Percentiles rank a stretch among this genome's conserved stretches.
Conservation (phyloP, 2,888 invertebrate genomes). For the Asteroscopus sphinx region DNA sequence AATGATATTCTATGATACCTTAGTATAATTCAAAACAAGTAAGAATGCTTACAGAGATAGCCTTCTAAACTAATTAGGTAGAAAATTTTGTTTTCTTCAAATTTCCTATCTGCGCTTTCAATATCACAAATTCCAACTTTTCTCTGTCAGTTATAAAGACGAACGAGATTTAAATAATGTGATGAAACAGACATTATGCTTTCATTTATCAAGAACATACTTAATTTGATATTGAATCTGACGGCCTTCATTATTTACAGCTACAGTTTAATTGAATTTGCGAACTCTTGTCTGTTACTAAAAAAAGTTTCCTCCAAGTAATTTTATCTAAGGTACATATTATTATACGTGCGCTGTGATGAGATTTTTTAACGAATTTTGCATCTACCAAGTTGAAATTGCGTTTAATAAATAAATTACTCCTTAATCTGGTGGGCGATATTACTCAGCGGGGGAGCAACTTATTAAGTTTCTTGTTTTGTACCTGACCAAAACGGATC, state of each 20-base stretch:
- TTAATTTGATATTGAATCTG: constrained; percentile 49
- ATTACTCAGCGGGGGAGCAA: constrained; percentile 66
- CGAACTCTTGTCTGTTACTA: constrained; percentile 32
- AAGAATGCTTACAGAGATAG: too few relatives aligned
- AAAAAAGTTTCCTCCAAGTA: constrained; percentile 18
- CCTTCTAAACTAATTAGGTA: too few relatives aligned
- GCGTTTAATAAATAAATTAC: constrained; percentile 63
- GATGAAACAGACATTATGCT: constrained; percentile 58
- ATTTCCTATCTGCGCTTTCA: too few relatives aligned
- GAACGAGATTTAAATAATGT: constrained; percentile 50
- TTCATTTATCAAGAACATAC: constrained; percentile 59
- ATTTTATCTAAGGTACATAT: constrained; percentile 20
- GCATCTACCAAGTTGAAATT: constrained; percentile 33
- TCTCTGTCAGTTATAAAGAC: constrained; percentile 34
- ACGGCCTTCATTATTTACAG: constrained; percentile 61
- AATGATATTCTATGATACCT: too few relatives aligned
- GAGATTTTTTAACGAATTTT: constrained; percentile 38
- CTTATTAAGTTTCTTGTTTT: constrained; percentile 70
- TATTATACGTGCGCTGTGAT: constrained; percentile 14
- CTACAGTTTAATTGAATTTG: constrained; percentile 59
- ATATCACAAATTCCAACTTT: constrained; percentile 28
- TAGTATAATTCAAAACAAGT: too few relatives aligned
- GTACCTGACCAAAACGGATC: constrained; percentile 59
- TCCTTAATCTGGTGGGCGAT: constrained; percentile 66
- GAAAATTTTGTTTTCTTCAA: too few relatives aligned